A percentile compares a stretch with the other conserved stretches of the same genome.
Conservation (phyloP, 1,140 invertebrate genomes). For the Tribolium castaneum region DNA sequence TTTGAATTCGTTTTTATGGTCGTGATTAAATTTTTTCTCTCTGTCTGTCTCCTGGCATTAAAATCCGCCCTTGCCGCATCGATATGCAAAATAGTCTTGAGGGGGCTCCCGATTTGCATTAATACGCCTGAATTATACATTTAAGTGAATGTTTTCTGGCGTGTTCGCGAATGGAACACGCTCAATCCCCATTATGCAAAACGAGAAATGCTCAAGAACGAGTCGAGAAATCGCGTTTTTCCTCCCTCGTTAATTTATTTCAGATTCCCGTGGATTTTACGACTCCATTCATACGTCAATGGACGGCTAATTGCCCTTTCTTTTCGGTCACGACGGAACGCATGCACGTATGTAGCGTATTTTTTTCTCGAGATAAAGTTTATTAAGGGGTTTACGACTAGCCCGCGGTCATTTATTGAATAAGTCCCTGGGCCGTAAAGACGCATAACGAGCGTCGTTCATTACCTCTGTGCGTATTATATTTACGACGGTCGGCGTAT, state of each 20-base stretch:
- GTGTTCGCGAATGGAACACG: conserved; percentile 30
- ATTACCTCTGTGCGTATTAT: conserved; percentile 18
- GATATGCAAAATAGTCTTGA: conserved; percentile 32
- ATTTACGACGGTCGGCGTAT: conserved; percentile 28
- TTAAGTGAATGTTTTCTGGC: conserved; percentile 35
- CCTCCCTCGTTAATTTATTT: conserved; percentile 13
- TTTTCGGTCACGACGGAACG: neutral
- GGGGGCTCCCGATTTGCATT: conserved; percentile 26
- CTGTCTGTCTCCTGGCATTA: neutral
- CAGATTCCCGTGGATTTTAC: conserved; percentile 17
- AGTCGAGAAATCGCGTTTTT: conserved; percentile 31
- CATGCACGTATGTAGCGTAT: neutral
- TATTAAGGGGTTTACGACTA: conserved; percentile 13
- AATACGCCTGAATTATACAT: conserved; percentile 35
- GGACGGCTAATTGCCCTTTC: conserved; percentile 18
- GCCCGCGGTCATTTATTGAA: conserved; percentile 23
- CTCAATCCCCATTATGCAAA: conserved; percentile 33
- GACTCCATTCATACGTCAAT: conserved; percentile 27
- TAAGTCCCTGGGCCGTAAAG: conserved; percentile 17
- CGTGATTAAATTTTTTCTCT: conserved; percentile 29
- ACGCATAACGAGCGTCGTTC: conserved; percentile 28
- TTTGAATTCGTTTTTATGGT: conserved; percentile 2
- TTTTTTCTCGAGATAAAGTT: neutral
- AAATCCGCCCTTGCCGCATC: conserved; percentile 27
- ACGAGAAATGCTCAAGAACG: conserved; percentile 33